A percentile compares a stretch with the other conserved stretches of the same genome.
These are phyloP conservation scores for Phodopus roborovskii DNA, from an alignment of 2,113 vertebrate genomes.

Conservation along the genomic window DNA sequence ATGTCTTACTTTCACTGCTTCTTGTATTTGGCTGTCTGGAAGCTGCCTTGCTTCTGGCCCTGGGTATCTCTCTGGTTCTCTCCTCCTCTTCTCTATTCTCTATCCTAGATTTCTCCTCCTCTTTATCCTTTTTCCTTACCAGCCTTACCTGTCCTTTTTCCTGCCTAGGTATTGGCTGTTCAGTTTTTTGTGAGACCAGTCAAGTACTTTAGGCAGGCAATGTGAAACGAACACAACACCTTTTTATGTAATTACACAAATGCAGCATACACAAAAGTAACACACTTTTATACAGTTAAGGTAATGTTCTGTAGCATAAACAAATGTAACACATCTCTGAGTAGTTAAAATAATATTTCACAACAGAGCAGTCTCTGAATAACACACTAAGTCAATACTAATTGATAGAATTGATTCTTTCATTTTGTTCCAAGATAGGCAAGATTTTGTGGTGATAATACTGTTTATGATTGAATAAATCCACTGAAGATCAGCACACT, in stretches of 20 bases:
- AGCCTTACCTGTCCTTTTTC: neutral
- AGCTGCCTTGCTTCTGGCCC: too few species aligned
- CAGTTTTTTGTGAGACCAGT: neutral
- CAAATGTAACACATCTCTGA: neutral
- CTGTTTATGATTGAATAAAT: too few species aligned
- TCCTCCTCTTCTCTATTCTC: neutral
- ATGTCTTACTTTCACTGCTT: neutral
- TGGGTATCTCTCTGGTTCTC: neutral
- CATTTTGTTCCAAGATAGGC: neutral
- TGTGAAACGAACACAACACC: neutral
- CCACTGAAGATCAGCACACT: too few species aligned
- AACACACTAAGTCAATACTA: conserved; percentile 21
- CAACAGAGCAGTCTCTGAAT: neutral
- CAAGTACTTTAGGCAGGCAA: neutral
- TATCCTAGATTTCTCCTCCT: neutral
- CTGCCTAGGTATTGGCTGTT: neutral
- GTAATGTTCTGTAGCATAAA: neutral
- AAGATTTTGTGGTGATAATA: neutral
- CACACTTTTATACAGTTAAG: neutral
- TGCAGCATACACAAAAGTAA: neutral
- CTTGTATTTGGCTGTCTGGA: neutral
- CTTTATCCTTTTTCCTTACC: neutral
- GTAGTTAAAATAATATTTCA: neutral
- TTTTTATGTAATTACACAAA: neutral
- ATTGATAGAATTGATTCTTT: conserved; percentile 35